Evolutionary conservation across 1,140 invertebrate genomes (phyloP), one percentile per base, ranked within the genome.

Genomic region (Bradysia coprophila): DNA sequence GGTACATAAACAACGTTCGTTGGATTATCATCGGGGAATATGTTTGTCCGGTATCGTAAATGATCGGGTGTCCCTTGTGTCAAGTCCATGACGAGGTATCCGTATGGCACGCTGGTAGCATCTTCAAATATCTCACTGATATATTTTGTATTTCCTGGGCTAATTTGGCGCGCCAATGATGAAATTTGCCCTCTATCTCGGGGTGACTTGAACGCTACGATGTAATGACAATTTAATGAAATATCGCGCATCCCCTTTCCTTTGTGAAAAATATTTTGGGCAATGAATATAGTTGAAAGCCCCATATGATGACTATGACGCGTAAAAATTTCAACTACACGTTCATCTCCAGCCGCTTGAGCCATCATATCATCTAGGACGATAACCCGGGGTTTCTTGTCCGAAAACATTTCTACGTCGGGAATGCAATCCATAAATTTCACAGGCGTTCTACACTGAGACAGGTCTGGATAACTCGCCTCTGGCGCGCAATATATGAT

Each of bases 241-340:
- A 18, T 23, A 19, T 18, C n/a, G n/a, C 42, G 28, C 3, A 19
- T 13, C 15, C 42, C 34, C 33, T 37, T 44, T 22, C 37, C 37
- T 44, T 44, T 19, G 37, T 8, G 6, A 44, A 21, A 28, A 28
- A 44, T 37, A 38, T 38, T 38, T 38, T 38, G 36, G 4, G 33
- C n/a, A 11, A 44, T 44, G 13, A 38, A 44, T 19, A 44, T 28
- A 13, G 33, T 19, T 16, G 31, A 40, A 20, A 44, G 6, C 18
- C 41, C 41, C 15, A 22, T 8, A 20, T 44, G 43, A 31, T 44
- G 43, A 20, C 22, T 32, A 18, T 38, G 38, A 11, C 41, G 40
- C n/a, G 43, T 44, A 41, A 44, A 44, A 19, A 44, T 32, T 40
- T 44, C 43, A 2, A 44, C 43, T 4, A 44, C 39, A 21, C n/a